These are phyloP conservation scores for Bubo blakistoni DNA, from an alignment of 2,113 vertebrate species.

Conservation along the genomic window DNA sequence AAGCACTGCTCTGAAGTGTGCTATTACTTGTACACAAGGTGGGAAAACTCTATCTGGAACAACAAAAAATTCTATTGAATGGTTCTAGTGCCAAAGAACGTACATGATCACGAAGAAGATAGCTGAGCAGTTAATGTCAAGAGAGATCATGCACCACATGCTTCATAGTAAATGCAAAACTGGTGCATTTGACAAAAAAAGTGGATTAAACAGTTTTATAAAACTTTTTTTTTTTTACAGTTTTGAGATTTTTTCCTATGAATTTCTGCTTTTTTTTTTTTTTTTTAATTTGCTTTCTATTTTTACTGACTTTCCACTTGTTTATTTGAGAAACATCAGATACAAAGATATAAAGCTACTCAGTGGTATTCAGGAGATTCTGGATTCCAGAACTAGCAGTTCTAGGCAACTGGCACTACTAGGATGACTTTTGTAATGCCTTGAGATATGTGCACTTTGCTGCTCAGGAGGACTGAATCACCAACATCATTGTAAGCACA, in stretches of 20 bases:
- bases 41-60: background rate
- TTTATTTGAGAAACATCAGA: background rate
- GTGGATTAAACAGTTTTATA: background rate
- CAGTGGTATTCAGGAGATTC: background rate
- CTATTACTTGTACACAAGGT: background rate
- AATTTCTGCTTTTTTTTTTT: background rate
- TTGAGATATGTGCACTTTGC: background rate
- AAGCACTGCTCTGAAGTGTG: background rate
- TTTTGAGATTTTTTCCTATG: background rate
- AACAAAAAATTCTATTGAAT: background rate
- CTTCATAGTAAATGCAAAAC: background rate
- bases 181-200: background rate
- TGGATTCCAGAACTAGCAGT: background rate
- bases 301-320: background rate
- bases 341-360: background rate
- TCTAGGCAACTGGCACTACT: background rate
- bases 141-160: accelerated
- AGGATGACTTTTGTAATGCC: background rate
- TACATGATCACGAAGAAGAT: background rate
- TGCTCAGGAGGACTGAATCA: background rate
- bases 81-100: background rate
- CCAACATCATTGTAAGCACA: background rate
- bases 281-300: background rate
- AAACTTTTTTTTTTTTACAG: background rate
- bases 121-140: background rate